Evolutionary conservation across 2,888 invertebrate genomes (phyloP).

Genomic region (Drosophila neotestacea): DNA sequence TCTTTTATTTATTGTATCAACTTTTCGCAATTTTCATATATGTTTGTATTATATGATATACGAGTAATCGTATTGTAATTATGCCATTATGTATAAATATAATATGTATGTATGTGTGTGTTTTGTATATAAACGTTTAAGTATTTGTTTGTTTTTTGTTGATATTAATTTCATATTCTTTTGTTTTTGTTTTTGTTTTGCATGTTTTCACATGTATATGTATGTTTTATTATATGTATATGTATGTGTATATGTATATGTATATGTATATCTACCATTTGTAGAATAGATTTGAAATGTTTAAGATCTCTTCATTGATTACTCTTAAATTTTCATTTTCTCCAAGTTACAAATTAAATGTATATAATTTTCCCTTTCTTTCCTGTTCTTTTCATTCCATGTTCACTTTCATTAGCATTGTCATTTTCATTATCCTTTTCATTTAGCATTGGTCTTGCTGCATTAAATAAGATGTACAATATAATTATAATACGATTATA

Average conservation of each 20-base stretch:
- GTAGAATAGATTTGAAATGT: constrained; percentile 60
- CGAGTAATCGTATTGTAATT: constrained; percentile 57
- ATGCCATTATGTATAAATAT: constrained; percentile 73
- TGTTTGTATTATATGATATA: constrained; percentile 62
- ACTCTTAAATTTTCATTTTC: constrained; percentile 31
- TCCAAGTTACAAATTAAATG: constrained; percentile 33
- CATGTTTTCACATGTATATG: constrained; percentile 50
- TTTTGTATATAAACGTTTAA: constrained; percentile 68
- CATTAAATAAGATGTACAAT: constrained; percentile 56
- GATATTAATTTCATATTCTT: constrained; percentile 67
- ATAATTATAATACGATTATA: constrained; percentile 74
- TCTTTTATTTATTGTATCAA: constrained; percentile 74
- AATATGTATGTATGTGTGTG: constrained; percentile 64
- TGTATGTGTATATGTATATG: constrained; percentile 45
- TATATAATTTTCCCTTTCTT: constrained; percentile 14
- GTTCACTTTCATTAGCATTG: constrained; percentile 17
- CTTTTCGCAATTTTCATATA: constrained; percentile 75
- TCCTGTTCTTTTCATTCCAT: not conserved
- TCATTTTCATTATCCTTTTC: constrained; percentile 2
- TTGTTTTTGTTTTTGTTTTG: constrained; percentile 45
- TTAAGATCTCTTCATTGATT: constrained; percentile 37
- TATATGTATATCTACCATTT: constrained; percentile 32
- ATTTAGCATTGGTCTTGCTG: constrained; percentile 66
- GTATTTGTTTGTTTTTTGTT: constrained; percentile 52
- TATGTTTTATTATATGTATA: constrained; percentile 43